Evolutionary conservation across 2,888 invertebrate genomes (phyloP).

Genomic region (Harpalus rufipes): DNA sequence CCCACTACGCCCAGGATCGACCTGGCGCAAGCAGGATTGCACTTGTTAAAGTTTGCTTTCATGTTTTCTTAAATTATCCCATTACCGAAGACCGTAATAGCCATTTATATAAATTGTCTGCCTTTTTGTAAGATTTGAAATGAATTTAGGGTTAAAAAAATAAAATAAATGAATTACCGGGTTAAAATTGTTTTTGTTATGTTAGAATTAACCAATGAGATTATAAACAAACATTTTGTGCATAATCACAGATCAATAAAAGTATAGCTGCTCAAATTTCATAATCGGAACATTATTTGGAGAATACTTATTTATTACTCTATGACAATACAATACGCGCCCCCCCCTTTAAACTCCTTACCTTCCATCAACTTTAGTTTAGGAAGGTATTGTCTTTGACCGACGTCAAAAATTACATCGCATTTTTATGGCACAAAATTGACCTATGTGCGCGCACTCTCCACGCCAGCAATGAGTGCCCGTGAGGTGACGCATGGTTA

Average conservation of each 20-base stretch:
- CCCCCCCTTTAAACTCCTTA: too few species aligned
- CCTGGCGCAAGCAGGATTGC: slow-evolving; percentile 46
- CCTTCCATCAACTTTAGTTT: too few species aligned
- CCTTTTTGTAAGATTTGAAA: slow-evolving; percentile 12
- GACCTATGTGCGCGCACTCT: too few species aligned
- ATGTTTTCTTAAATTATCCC: slow-evolving; percentile 50
- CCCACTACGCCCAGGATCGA: slow-evolving; percentile 61
- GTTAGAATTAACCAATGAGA: not conserved
- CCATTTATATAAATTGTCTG: slow-evolving; percentile 31
- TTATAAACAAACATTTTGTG: slow-evolving; percentile 13
- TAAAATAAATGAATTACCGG: not conserved
- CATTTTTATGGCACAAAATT: too few species aligned
- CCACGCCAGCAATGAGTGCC: too few species aligned
- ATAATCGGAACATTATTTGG: not conserved
- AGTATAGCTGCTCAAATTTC: not conserved
- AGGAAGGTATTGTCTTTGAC: too few species aligned
- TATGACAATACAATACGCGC: too few species aligned
- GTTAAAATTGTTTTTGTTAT: slow-evolving; percentile 4
- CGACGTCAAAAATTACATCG: too few species aligned
- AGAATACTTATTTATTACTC: too few species aligned
- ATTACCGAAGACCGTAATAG: slow-evolving; percentile 21
- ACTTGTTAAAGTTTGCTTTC: slow-evolving; percentile 50
- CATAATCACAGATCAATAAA: not conserved
- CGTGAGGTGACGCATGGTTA: too few species aligned
- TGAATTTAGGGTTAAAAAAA: not conserved